Percentiles rank a stretch among this genome's conserved stretches.
phyloP scores from a whole-genome alignment of 2,888 invertebrate species.

The Apotomis betuletana region DNA sequence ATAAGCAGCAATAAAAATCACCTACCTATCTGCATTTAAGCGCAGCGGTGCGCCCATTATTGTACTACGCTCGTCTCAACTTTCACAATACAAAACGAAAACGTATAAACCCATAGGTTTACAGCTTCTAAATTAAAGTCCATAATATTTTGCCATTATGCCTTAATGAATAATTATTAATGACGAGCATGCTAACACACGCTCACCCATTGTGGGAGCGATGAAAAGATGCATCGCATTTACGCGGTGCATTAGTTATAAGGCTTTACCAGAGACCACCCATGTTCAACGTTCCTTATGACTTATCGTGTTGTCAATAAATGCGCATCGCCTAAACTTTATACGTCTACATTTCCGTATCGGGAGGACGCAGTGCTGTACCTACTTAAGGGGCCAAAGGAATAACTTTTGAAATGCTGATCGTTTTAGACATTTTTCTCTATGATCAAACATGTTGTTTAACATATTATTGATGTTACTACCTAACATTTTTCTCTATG shows the following conservation, averaged over 20 bases:
- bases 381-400: no score
- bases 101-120: slow-evolving; percentile 19
- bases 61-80: neutral
- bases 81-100: slow-evolving; percentile 3
- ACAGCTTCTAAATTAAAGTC: slow-evolving; percentile 20
- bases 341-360: no score
- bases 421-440: no score
- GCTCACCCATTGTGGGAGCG: slow-evolving; percentile 27
- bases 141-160: slow-evolving; percentile 23
- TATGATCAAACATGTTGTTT: no score
- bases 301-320: slow-evolving; percentile 6
- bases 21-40: no score
- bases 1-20: no score
- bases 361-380: no score
- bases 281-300: slow-evolving; percentile 4
- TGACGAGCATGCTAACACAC: slow-evolving; percentile 30
- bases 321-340: no score
- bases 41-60: no score
- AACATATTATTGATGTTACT: no score
- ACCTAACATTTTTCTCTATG: no score
- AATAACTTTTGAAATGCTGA: no score
- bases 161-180: slow-evolving; percentile 31
- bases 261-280: slow-evolving; percentile 23
- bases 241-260: slow-evolving; percentile 25
- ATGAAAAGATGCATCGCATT: slow-evolving; percentile 20